These are phyloP conservation scores for Meandrusa payeni DNA, from an alignment of 2,888 invertebrate genomes.

Conservation along the genomic window DNA sequence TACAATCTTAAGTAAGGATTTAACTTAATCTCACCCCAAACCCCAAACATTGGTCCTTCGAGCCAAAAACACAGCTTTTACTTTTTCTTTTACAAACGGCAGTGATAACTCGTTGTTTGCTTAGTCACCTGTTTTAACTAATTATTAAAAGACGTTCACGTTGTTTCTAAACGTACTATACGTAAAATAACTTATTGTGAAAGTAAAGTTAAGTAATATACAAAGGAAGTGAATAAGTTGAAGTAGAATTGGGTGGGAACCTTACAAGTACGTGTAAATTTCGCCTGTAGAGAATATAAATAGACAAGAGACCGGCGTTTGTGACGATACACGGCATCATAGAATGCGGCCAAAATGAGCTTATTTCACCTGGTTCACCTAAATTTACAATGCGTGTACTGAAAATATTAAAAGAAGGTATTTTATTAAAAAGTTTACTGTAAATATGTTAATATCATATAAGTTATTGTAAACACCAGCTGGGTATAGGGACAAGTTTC, in stretches of 20 bases:
- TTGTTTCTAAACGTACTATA: no score
- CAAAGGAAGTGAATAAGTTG: slow-evolving; percentile 23
- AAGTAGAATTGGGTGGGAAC: slow-evolving; percentile 16
- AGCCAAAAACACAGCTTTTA: no score
- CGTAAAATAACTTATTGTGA: no score
- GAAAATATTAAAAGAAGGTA: slow-evolving; percentile 14
- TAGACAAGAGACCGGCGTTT: slow-evolving; percentile 19
- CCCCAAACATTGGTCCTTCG: no score
- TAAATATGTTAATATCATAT: not conserved
- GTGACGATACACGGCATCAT: slow-evolving; percentile 21
- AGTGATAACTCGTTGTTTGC: no score
- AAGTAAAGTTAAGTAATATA: slow-evolving; percentile 18
- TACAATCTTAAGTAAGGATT: no score
- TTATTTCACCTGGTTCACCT: slow-evolving; percentile 14
- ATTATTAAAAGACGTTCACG: no score
- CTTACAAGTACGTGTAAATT: slow-evolving; percentile 21
- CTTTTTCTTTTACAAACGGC: no score
- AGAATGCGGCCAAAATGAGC: slow-evolving; percentile 20
- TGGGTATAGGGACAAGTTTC: no score
- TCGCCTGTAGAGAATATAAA: slow-evolving; percentile 22
- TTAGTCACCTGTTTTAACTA: no score
- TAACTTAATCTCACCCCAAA: no score
- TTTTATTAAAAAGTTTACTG: not conserved
- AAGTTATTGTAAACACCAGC: no score
- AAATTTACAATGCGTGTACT: slow-evolving; percentile 8